These are phyloP conservation scores for Palythoa caribaeorum DNA, from an alignment of 92 coral and sea anemone species.

Conservation along the genomic window DNA sequence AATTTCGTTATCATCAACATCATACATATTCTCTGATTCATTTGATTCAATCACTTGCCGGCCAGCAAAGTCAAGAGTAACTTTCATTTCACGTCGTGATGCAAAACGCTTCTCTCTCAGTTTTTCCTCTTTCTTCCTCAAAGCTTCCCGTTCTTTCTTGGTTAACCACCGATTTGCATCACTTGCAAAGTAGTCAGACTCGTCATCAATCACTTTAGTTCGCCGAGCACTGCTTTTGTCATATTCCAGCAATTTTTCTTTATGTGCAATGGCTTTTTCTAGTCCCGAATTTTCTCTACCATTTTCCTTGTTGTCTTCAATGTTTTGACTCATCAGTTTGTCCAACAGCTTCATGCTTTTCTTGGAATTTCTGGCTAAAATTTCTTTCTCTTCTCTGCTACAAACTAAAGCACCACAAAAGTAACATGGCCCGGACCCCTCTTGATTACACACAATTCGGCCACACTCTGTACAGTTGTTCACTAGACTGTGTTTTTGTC, in stretches of 20 bases:
- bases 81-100: constrained; percentile 83
- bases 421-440: constrained; percentile 98
- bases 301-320: constrained; percentile 36
- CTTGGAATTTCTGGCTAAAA: constrained; percentile 90
- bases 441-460: constrained; percentile 93
- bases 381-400: constrained; percentile 84
- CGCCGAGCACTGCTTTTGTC: constrained; percentile 95
- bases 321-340: constrained; percentile 76
- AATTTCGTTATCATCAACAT: constrained; percentile 39
- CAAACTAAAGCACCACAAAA: constrained; percentile 97
- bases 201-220: constrained; percentile 97
- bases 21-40: constrained; percentile 62
- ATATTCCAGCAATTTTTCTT: constrained; percentile 88
- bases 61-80: constrained; percentile 98
- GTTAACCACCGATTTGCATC: constrained; percentile 87
- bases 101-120: constrained; percentile 80
- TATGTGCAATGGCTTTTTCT: constrained; percentile 90
- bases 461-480: constrained; percentile 97
- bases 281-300: constrained; percentile 63
- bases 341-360: constrained; percentile 85
- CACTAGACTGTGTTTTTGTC: constrained; percentile 86
- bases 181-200: constrained; percentile 96
- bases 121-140: constrained; percentile 84
- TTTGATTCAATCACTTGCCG: constrained; percentile 83
- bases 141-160: constrained; percentile 73